Conservation (phyloP, 2,113 vertebrate genomes). For the Acanthisitta chloris region DNA sequence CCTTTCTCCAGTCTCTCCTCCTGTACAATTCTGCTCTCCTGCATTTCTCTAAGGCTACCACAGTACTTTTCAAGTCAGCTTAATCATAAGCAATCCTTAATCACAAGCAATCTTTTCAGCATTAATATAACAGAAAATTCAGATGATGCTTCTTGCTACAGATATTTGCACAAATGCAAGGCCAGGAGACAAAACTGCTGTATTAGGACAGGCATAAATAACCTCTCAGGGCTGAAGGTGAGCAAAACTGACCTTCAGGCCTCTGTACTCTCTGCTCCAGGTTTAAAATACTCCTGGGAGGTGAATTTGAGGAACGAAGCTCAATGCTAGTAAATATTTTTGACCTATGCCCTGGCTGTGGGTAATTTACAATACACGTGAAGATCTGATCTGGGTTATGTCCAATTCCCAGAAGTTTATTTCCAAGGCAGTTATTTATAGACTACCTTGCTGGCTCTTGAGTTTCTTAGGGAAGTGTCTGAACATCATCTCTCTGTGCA, state of each 20-base stretch:
- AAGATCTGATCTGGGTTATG: constrained; percentile 30
- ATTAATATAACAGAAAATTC: not conserved
- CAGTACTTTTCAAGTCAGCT: not conserved
- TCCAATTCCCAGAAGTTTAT: constrained; percentile 22
- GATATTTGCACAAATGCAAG: not conserved
- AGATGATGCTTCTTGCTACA: not conserved
- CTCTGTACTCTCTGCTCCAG: not conserved
- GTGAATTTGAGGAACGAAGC: not conserved
- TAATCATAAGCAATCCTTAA: not conserved
- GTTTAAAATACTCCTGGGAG: not conserved
- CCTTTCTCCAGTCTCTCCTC: not conserved
- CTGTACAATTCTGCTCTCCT: not conserved
- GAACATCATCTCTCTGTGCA: not conserved
- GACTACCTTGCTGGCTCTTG: not conserved
- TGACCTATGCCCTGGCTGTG: not conserved
- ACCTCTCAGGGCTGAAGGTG: not conserved
- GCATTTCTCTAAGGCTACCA: not conserved
- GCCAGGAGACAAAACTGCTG: not conserved
- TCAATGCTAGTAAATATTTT: constrained; percentile 19
- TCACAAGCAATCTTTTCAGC: not conserved
- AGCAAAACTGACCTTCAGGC: not conserved
- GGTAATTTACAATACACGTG: not conserved
- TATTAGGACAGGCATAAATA: not conserved
- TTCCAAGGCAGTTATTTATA: constrained; percentile 33
- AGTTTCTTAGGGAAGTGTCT: not conserved